Evolutionary conservation across 2,797 vertebrate genomes (phyloP).

Genomic region (Micromesistius poutassou): DNA sequence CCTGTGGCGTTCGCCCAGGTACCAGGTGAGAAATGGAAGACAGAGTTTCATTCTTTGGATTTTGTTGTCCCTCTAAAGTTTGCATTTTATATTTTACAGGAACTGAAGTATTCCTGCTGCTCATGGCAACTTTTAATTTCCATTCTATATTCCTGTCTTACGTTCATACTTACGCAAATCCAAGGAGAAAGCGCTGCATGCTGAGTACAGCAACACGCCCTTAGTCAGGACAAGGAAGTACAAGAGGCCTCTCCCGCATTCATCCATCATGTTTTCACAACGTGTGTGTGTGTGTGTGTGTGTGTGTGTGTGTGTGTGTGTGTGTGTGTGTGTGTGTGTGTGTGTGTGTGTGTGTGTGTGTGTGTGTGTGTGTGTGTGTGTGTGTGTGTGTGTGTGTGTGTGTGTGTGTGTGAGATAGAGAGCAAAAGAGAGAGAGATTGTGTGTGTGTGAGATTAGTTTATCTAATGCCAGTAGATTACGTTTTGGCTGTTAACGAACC

Average conservation of each 20-base stretch:
- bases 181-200: slow-evolving; percentile 41
- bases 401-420: background rate
- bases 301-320: too few species aligned
- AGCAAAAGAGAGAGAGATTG: too few species aligned
- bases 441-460: too few species aligned
- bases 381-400: slow-evolving; percentile 1
- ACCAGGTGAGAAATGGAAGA: background rate
- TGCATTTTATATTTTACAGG: background rate
- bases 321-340: background rate
- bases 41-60: background rate
- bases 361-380: slow-evolving; percentile 1
- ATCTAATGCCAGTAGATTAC: slow-evolving; percentile 28
- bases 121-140: background rate
- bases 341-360: background rate
- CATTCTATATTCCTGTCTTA: background rate
- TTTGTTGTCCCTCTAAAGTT: background rate
- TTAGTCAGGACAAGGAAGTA: background rate
- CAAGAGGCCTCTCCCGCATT: background rate
- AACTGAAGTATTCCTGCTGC: background rate
- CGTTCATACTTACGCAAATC: slow-evolving; percentile 1
- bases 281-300: too few species aligned
- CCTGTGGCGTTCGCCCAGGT: background rate
- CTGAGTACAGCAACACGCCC: slow-evolving; percentile 4
- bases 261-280: background rate
- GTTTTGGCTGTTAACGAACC: slow-evolving; percentile 36